These are phyloP conservation scores for Etheostoma nigrum DNA, from an alignment of 2,797 vertebrate species.

Conservation along the genomic window DNA sequence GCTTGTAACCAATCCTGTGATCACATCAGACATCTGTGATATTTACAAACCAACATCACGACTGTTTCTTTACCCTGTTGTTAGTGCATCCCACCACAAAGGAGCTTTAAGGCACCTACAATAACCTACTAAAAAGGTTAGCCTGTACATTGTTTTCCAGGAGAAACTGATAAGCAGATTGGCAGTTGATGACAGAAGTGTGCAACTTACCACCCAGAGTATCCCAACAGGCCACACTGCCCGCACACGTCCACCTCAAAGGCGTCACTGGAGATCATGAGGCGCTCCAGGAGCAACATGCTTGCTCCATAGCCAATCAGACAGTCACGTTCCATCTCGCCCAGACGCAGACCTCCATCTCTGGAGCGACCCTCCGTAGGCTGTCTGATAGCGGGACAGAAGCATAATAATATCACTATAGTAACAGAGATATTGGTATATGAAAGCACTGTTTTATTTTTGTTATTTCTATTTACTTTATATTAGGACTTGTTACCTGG, in stretches of 20 bases:
- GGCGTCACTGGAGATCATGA: conserved; percentile 99
- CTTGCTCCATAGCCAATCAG: conserved; percentile 99
- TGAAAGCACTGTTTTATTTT: not conserved
- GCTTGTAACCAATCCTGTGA: not conserved
- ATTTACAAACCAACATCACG: not conserved
- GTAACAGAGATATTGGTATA: not conserved
- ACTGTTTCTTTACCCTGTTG: not conserved
- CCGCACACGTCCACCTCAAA: conserved; percentile 99
- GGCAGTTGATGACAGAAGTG: not conserved
- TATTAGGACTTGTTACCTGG: conserved; percentile 85
- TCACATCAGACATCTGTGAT: not conserved
- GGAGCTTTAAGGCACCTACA: not conserved
- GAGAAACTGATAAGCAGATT: not conserved
- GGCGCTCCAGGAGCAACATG: conserved; percentile 96
- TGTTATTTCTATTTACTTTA: not conserved
- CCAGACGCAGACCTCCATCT: conserved; percentile 96
- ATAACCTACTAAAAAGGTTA: not conserved
- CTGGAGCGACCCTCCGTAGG: conserved; percentile 98
- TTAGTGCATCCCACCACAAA: no score
- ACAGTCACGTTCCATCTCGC: conserved; percentile 99
- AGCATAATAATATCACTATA: not conserved
- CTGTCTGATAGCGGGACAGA: conserved; percentile 83
- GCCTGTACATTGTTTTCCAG: not conserved
- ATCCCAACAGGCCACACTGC: conserved; percentile 96
- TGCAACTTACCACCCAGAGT: conserved; percentile 94